phyloP scores from a whole-genome alignment of 37 sponge, comb jelly and placozoan species.

The Axinella damicornis region DNA sequence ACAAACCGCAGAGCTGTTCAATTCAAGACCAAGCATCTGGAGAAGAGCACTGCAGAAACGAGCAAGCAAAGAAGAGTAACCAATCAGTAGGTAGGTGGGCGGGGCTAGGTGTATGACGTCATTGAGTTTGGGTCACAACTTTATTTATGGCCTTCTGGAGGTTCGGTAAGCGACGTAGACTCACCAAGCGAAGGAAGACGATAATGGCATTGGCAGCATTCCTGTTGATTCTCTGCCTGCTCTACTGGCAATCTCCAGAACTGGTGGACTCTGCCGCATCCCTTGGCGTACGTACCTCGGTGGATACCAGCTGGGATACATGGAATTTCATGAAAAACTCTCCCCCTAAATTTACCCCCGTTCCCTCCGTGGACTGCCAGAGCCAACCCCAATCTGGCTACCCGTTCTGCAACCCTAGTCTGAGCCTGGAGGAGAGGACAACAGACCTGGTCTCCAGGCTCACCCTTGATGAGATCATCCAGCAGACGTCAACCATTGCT shows the following conservation, averaged over 20 bases:
- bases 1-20: neutral
- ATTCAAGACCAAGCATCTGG: neutral
- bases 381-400: constrained; percentile 60
- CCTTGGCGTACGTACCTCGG: too few species aligned
- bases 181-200: too few species aligned
- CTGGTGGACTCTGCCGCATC: neutral
- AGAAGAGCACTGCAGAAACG: neutral
- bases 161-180: too few species aligned
- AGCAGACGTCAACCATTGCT: constrained; percentile 79
- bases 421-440: constrained; percentile 50
- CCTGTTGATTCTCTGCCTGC: neutral
- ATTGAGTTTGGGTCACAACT: neutral
- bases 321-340: neutral
- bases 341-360: constrained; percentile 6
- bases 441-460: constrained; percentile 72
- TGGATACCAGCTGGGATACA: too few species aligned
- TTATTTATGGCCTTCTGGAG: neutral
- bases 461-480: constrained; percentile 49
- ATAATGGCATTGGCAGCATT: too few species aligned
- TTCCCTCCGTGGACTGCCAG: constrained; percentile 75
- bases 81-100: neutral
- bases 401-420: constrained; percentile 57
- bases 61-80: neutral
- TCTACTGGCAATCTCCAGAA: too few species aligned
- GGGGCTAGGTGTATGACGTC: neutral